Evolutionary conservation across 2,888 invertebrate species (phyloP).

Genomic region (Athalia rosae): DNA sequence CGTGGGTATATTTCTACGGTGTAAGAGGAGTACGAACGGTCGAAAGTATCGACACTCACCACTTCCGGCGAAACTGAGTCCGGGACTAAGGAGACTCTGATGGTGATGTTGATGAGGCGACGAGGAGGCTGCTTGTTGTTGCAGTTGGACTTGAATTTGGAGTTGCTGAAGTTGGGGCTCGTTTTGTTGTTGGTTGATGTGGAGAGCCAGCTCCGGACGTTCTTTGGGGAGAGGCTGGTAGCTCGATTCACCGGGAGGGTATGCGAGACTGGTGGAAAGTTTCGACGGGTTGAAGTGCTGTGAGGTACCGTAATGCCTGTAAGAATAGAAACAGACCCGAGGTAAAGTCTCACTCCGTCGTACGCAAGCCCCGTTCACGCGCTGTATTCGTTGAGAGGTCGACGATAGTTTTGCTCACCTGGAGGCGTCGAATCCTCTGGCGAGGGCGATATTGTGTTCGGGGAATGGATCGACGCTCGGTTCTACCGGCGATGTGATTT

Average conservation of each 20-base stretch:
- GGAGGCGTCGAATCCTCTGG: slow-evolving; percentile 56
- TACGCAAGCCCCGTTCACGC: slow-evolving; percentile 47
- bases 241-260: slow-evolving; percentile 71
- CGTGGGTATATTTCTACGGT: not conserved
- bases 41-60: slow-evolving; percentile 56
- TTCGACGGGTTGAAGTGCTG: slow-evolving; percentile 68
- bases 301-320: slow-evolving; percentile 65
- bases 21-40: not conserved
- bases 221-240: slow-evolving; percentile 80
- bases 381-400: slow-evolving; percentile 62
- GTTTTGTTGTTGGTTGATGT: slow-evolving; percentile 75
- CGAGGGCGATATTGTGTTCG: slow-evolving; percentile 80
- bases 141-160: slow-evolving; percentile 83
- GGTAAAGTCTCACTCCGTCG: slow-evolving; percentile 29
- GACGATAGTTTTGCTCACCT: slow-evolving; percentile 60
- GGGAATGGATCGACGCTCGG: slow-evolving; percentile 83
- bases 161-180: slow-evolving; percentile 80
- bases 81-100: slow-evolving; percentile 75
- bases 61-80: slow-evolving; percentile 80
- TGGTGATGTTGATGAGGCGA: slow-evolving; percentile 64
- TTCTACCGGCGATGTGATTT: slow-evolving; percentile 80
- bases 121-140: slow-evolving; percentile 75
- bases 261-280: slow-evolving; percentile 59
- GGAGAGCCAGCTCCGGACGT: slow-evolving; percentile 78
- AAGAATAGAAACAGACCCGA: slow-evolving; percentile 17